Base-by-base conservation (phyloP, 2,888 invertebrate species). In the Spialia ferax region DNA sequence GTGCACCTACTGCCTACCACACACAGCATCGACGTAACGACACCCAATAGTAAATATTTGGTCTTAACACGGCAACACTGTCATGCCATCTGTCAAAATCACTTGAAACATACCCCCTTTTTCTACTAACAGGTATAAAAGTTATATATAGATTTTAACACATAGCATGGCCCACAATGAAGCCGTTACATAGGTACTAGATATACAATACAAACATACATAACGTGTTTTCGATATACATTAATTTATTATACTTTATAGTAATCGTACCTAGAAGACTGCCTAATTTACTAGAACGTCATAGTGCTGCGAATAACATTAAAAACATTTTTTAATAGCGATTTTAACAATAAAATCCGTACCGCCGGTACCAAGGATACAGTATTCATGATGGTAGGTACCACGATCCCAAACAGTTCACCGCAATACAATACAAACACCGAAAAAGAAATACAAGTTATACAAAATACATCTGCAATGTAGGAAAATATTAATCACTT, bases 211-310 rank as follows among this genome's bases (percentile, higher is more conserved):
- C 79, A 85, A 86, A 87, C 85, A 80, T 88, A 86, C 85, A 85
- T 84, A 86, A 84, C 81, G 85, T 83, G 77, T 70, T 70, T 71
- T 69, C 70, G 75, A 82, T 83, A 84, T 85, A 86, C 87, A 88
- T 84, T 85, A 87, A 81, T 84, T 77, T 80, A 79, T 77, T 80
- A 79, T 77, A 75, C 75, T 76, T 80, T 70, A 75, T 79, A 78
- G 73, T 76, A 80, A 74, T 77, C 77, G 77, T 80, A 85, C 77
- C 78, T 86, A 86, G 75, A 79, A 80, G 77, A 80, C 71, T 79
- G 77, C 80, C 81, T 85, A 81, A 78, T 72, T 71, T 79, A 79
- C 81, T 86, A 86, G 77, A 77, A 82, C 79, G 83, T 76, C 81
- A 70, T 67, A 75, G 88, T 88, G 85, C 81, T 78, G 26, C 54